phyloP scores from a whole-genome alignment of 2,113 vertebrate genomes.

The Ranitomeya variabilis region DNA sequence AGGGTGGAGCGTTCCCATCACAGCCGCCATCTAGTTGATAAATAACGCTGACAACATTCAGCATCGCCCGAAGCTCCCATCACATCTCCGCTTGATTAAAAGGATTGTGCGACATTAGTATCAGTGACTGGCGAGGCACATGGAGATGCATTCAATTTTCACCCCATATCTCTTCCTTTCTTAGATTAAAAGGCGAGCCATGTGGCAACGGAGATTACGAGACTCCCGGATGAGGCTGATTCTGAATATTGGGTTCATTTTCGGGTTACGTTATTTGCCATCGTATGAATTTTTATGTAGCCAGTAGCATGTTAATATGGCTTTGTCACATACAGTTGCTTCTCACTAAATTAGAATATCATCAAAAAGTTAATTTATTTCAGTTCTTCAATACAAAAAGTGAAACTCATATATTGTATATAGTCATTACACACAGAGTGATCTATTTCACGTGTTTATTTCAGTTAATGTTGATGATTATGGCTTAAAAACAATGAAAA shows the following conservation, averaged over 20 bases:
- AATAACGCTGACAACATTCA: background rate
- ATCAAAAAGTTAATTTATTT: background rate
- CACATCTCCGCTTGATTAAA: constrained; percentile 27
- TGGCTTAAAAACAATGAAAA: no score
- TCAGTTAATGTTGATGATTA: no score
- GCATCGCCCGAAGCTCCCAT: background rate
- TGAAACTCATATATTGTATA: no score
- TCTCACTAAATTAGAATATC: no score
- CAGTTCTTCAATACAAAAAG: no score
- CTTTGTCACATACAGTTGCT: background rate
- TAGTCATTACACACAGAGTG: no score
- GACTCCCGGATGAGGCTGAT: background rate
- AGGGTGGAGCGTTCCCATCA: background rate
- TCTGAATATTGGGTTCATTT: background rate
- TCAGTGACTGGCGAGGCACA: background rate
- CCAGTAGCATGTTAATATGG: background rate
- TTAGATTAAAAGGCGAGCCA: background rate
- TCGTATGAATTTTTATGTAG: background rate
- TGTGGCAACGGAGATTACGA: background rate
- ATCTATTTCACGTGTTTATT: no score
- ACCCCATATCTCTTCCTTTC: background rate
- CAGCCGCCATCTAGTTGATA: background rate
- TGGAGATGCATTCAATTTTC: background rate
- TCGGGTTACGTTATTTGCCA: background rate
- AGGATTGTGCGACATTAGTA: constrained; percentile 18